Evolutionary conservation across 2,797 vertebrate species (phyloP).

Genomic region (Xiphophorus birchmanni): DNA sequence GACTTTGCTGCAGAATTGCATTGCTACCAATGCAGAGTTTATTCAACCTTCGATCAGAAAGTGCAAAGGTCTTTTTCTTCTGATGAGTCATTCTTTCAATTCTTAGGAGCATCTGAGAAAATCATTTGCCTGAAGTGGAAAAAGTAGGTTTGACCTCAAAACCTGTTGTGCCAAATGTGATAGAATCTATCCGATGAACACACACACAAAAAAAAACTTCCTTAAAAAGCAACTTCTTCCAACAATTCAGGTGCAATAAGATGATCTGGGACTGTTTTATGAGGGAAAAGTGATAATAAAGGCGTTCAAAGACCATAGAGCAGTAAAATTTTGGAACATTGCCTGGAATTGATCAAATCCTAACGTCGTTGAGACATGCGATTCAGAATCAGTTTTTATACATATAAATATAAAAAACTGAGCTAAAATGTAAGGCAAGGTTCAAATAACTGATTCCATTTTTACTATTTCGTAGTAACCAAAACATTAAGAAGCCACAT

Average conservation of each 20-base stretch:
- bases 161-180: neutral
- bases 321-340: neutral
- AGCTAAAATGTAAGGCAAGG: neutral
- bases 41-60: neutral
- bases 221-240: neutral
- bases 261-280: neutral
- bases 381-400: too few species aligned
- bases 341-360: neutral
- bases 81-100: neutral
- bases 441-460: neutral
- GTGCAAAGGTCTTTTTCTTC: neutral
- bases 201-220: neutral
- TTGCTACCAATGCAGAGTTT: neutral
- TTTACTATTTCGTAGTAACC: neutral
- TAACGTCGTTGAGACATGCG: neutral
- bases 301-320: neutral
- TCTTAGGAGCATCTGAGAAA: neutral
- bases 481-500: neutral
- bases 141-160: neutral
- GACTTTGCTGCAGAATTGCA: neutral
- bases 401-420: too few species aligned
- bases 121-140: neutral
- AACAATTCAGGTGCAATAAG: neutral
- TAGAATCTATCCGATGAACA: neutral
- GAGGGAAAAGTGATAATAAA: neutral